Percentiles rank a stretch among this genome's conserved stretches.
Evolutionary conservation across 2,888 invertebrate genomes (phyloP).

Genomic region (Xestoiulus laeticollis): DNA sequence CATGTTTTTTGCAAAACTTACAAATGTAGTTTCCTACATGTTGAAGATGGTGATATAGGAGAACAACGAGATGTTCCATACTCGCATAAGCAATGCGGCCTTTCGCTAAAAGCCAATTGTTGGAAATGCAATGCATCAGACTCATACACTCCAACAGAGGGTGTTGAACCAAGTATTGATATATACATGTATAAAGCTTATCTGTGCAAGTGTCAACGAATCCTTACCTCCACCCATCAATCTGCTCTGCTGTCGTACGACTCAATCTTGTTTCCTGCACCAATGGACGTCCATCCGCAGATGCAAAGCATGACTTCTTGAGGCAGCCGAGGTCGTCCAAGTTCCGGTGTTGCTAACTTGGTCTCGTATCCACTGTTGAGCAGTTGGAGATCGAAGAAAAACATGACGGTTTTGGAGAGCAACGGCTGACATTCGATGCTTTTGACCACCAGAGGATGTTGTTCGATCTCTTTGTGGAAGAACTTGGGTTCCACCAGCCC

Average conservation of each 20-base stretch:
- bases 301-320: slow-evolving; percentile 46
- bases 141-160: no score
- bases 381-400: slow-evolving; percentile 85
- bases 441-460: neutral
- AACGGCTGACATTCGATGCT: neutral
- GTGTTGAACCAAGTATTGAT: no score
- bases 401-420: slow-evolving; percentile 70
- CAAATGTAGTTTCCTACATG: no score
- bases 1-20: no score
- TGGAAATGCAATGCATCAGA: no score
- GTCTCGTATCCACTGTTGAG: slow-evolving; percentile 82
- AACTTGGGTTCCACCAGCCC: slow-evolving; percentile 24
- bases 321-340: slow-evolving; percentile 68
- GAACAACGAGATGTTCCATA: no score
- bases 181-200: no score
- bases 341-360: slow-evolving; percentile 84
- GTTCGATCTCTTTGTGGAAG: neutral
- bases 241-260: slow-evolving; percentile 49
- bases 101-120: no score
- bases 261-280: slow-evolving; percentile 44
- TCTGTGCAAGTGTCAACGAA: no score
- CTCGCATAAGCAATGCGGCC: no score
- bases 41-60: no score
- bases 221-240: slow-evolving; percentile 42
- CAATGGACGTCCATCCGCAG: slow-evolving; percentile 47